These are phyloP conservation scores for Gouania willdenowi DNA, from an alignment of 2,797 vertebrate species.

Conservation along the genomic window DNA sequence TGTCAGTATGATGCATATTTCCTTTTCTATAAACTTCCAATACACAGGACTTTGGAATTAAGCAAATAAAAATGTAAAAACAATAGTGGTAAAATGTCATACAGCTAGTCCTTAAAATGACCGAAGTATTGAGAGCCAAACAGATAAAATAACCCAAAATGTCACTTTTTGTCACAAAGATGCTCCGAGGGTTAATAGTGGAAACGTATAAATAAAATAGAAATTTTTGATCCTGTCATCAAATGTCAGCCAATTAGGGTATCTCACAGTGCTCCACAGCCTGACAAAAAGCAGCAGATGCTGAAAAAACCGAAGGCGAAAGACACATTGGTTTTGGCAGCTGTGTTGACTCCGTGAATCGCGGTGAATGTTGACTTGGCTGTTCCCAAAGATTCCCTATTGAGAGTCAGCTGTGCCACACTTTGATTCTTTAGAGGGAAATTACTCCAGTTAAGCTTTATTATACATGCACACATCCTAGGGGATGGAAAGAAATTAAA, in stretches of 20 bases:
- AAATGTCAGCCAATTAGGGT: conserved; percentile 75
- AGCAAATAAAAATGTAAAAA: too few species aligned
- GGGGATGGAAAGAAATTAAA: conserved; percentile 75
- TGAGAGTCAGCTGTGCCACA: conserved; percentile 77
- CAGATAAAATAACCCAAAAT: too few species aligned
- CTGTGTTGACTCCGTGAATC: conserved; percentile 76
- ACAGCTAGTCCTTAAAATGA: too few species aligned
- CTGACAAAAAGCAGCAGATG: conserved; percentile 73
- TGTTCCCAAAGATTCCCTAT: conserved; percentile 66
- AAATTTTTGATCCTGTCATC: conserved; percentile 66
- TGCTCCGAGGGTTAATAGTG: too few species aligned
- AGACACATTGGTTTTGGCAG: conserved; percentile 65
- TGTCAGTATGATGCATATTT: too few species aligned
- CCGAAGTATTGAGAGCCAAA: too few species aligned
- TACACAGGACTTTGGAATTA: too few species aligned
- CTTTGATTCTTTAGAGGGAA: conserved; percentile 70
- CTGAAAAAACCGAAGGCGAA: conserved; percentile 65
- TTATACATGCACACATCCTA: conserved; percentile 77
- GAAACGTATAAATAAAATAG: conserved; percentile 56
- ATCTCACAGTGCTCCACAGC: conserved; percentile 60
- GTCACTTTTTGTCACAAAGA: too few species aligned
- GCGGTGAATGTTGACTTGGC: conserved; percentile 74
- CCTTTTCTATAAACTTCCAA: too few species aligned
- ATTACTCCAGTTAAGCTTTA: conserved; percentile 75
- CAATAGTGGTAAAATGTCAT: too few species aligned